phyloP scores from a whole-genome alignment of 2,888 invertebrate genomes.

The Carcina quercana region DNA sequence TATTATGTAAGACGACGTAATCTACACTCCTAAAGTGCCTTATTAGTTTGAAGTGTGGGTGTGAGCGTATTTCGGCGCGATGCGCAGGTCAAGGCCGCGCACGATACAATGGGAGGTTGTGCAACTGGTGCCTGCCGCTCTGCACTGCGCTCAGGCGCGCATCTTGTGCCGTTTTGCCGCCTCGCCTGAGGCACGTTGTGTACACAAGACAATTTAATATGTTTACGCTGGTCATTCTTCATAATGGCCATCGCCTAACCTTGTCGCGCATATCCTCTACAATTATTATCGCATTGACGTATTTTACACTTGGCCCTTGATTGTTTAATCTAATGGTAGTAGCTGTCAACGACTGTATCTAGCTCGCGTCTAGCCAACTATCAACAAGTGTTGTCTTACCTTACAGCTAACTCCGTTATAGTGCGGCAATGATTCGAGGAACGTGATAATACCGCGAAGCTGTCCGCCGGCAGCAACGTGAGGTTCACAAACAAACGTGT shows the following conservation, averaged over 20 bases:
- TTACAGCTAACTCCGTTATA: slow-evolving; percentile 17
- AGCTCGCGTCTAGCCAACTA: neutral
- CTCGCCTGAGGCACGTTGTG: neutral
- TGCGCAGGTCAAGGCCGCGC: slow-evolving; percentile 61
- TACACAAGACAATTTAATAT: slow-evolving; percentile 11
- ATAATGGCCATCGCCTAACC: slow-evolving; percentile 23
- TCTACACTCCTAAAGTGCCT: slow-evolving; percentile 16
- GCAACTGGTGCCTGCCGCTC: slow-evolving; percentile 35
- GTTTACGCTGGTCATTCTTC: slow-evolving; percentile 7
- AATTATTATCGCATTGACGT: slow-evolving; percentile 21
- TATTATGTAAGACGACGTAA: slow-evolving; percentile 13
- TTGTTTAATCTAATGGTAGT: slow-evolving; percentile 26
- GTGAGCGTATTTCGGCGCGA: slow-evolving; percentile 52
- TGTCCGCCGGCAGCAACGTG: slow-evolving; percentile 35
- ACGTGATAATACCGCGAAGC: slow-evolving; percentile 51
- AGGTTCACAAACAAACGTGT: slow-evolving; percentile 46
- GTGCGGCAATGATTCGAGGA: slow-evolving; percentile 34
- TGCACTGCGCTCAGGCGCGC: neutral
- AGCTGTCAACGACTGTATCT: slow-evolving; percentile 16
- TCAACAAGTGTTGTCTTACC: slow-evolving; percentile 24
- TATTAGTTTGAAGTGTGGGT: slow-evolving; percentile 40
- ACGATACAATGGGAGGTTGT: slow-evolving; percentile 42
- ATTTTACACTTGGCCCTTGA: slow-evolving; percentile 26
- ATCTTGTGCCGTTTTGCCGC: too few species aligned
- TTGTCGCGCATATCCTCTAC: slow-evolving; percentile 23